Evolutionary conservation across 2,888 invertebrate genomes (phyloP), one percentile per base, ranked within the genome.

Genomic region (Hyposoter dolosus): DNA sequence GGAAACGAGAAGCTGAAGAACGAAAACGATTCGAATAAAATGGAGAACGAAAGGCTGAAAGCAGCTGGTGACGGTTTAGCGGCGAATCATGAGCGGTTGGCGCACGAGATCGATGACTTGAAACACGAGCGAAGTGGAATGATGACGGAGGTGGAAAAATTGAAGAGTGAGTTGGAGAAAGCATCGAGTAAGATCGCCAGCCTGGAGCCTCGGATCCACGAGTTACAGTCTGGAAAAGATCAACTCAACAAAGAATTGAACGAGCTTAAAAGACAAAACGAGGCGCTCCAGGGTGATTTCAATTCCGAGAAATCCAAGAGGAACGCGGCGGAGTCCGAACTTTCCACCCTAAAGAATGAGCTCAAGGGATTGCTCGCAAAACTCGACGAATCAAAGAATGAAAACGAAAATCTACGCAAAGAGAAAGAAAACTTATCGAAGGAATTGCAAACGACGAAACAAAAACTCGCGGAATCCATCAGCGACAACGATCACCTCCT

Each of bases 291-390:
- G 56, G 50, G 56, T 6, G 88, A 89, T 56, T 74, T 87, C n/a
- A 69, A 72, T 72, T 50, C 45, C 4, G 88, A 89, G 35, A 87
- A 79, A 78, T 69, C 76, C 10, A 85, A 80, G 17, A 88, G 87
- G 75, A 82, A 87, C n/a, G 82, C 85, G 15, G 85, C 87, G 12
- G 82, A 87, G 50, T 80, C 85, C 35, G 90, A 90, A 76, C 83
- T 91, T 19, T 66, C 35, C 19, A 87, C 90, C 9, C 43, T 91
- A 40, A 91, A 91, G 75, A 79, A 79, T 17, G 89, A 91, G 53
- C 76, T 91, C n/a, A 89, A 88, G 60, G 88, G 88, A 78, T 81
- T 91, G 53, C 77, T 90, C 15, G 47, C 7, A 0, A 88, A 84
- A 74, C 72, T 91, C 19, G 88, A 89, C 15, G 86, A 84, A 28